Base-by-base conservation (phyloP, 2,888 invertebrate species). In the Epinotia nisella region DNA sequence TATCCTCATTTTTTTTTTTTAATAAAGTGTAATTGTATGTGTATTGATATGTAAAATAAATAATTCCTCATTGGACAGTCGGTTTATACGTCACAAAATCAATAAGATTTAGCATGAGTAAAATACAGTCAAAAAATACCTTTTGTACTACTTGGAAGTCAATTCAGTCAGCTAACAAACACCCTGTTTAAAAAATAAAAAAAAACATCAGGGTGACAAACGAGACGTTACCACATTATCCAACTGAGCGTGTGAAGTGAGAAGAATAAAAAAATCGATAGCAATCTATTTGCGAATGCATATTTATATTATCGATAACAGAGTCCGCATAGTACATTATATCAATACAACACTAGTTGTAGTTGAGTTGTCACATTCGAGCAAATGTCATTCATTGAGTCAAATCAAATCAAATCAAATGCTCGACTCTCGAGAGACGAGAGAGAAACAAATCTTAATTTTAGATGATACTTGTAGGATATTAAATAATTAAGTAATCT, bases 361-460 rank as follows among this genome's bases (percentile, higher is more conserved):
- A 19, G 61, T 24, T 19, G 39, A 62, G 15, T 41, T 64, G 29
- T 64, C 15, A 62, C 58, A n/a, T 15, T 24, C 59, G n/a, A 45
- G 24, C 29, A 68, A 68, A 61, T 61, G 62, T 73, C 70, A 51
- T 45, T 55, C 49, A 51, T 41, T 39, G 13, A 68, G 62, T 51
- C 70, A 70, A 58, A 64, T 41, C 39, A 13, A 73, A 58, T 51
- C 62, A 73, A 64, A 58, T 73, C 56, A 56, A 64, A 58, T 68
- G 53, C 39, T 11, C n/a, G n/a, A n/a, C n/a, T n/a, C n/a, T n/a
- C n/a, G 15, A 2, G 11, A 35, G 35, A 67, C 13, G 51, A 58
- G 24, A 58, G 58, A 73, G 39, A 64, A 65, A 55, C 35, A 59
- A 60, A 64, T 69, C 17, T 15, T 58, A 67, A 29, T 73, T 73